Conservation (phyloP, 2,113 vertebrate genomes). For the Nothobranchius kuhntae region DNA sequence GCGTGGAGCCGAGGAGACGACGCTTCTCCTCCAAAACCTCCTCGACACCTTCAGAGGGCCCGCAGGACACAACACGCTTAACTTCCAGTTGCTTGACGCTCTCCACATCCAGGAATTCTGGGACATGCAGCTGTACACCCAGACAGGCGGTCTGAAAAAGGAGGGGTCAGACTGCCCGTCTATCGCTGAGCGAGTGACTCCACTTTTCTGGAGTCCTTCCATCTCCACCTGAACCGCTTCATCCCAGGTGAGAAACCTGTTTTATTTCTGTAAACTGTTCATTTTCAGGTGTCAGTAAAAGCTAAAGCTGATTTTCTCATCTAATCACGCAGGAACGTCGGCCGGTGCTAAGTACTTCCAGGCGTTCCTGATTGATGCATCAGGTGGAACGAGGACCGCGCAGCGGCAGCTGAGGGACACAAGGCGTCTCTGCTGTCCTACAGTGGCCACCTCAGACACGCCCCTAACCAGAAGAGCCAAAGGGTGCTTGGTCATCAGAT, state of each 20-base stretch:
- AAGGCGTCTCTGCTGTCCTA: not conserved
- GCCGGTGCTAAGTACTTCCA: not conserved
- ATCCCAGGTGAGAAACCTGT: not conserved
- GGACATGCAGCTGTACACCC: not conserved
- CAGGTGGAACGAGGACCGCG: conserved; percentile 2
- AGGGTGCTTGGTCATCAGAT: not conserved
- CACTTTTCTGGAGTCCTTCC: not conserved
- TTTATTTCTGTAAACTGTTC: not conserved
- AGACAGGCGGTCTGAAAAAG: conserved; percentile 4
- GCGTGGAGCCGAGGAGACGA: not conserved
- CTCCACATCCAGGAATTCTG: conserved; percentile 6
- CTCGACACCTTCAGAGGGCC: not conserved
- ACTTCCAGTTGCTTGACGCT: not conserved
- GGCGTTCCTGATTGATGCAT: conserved; percentile 2
- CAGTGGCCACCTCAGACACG: not conserved
- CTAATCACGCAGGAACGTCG: not conserved
- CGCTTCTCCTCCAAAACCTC: not conserved
- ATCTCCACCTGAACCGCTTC: conserved; percentile 5
- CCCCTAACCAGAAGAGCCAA: conserved; percentile 6
- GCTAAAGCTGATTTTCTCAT: not conserved
- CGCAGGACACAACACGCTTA: not conserved
- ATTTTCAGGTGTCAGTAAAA: not conserved
- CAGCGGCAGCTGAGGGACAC: not conserved
- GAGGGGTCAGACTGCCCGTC: not conserved
- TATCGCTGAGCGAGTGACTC: not conserved